Evolutionary conservation across 1,140 invertebrate genomes (phyloP).

Genomic region (Camponotus floridanus): DNA sequence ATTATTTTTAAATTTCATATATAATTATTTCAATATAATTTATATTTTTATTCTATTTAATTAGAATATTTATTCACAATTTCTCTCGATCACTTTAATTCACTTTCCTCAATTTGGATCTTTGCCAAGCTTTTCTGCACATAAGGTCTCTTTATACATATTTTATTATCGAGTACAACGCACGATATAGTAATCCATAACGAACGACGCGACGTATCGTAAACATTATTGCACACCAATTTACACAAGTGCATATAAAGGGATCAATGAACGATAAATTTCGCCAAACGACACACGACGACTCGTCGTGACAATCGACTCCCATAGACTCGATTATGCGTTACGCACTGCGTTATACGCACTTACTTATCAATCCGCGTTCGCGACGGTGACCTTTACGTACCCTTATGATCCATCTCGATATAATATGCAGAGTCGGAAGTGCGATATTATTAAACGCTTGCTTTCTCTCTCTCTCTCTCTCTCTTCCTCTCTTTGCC

Average conservation of each 20-base stretch:
- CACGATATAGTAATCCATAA: neutral
- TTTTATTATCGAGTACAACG: neutral
- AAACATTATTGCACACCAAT: constrained; percentile 25
- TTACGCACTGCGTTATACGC: neutral
- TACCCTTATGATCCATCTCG: constrained; percentile 45
- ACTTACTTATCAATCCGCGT: neutral
- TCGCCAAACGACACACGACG: neutral
- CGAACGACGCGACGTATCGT: constrained; percentile 19
- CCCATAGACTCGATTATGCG: neutral
- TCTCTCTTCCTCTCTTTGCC: constrained; percentile 1
- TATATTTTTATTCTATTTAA: neutral
- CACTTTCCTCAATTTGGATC: neutral
- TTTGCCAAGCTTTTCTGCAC: neutral
- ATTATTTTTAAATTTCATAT: too few species aligned
- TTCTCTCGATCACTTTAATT: neutral
- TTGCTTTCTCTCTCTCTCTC: constrained; percentile 11
- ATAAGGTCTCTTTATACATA: neutral
- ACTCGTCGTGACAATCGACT: neutral
- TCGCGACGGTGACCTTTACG: neutral
- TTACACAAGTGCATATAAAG: constrained; percentile 13
- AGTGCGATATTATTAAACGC: constrained; percentile 51
- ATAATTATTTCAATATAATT: too few species aligned
- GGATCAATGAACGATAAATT: constrained; percentile 52
- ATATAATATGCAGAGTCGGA: constrained; percentile 25
- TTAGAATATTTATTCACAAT: neutral